Base-by-base conservation (phyloP, 2,888 invertebrate species). In the Ceramica pisi region DNA sequence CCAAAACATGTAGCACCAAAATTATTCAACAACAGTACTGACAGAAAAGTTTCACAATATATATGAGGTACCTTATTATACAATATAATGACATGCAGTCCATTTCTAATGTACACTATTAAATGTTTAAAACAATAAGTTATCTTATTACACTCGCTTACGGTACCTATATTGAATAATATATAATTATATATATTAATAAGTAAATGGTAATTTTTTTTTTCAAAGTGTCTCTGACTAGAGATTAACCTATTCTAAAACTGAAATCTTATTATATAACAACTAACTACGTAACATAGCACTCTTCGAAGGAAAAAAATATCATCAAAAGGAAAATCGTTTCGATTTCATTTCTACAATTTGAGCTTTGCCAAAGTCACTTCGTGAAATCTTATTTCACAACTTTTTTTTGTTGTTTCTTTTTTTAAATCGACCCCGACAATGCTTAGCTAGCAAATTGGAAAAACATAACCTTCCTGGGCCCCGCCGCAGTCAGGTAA, bases 1-100 rank as follows among this genome's bases (percentile, higher is more conserved):
- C 95, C 95, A 93, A 95, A 94, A 92, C 90, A 93, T 88, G 90
- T 95, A 96, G 95, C 95, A 96, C 95, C 95, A 93, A 95, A 95
- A 94, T 90, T 93, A 91, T 91, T 85, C 85, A 91, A 92, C 88
- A 90, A 88, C 66, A 84, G 93, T 93, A 93, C 90, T 89, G 94
- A 95, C 88, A 95, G 95, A 95, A 95, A 95, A 95, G 95, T 95
- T 95, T 94, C 95, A 91, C 64, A 73, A 81, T 83, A 79, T 78
- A 85, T 79, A 82, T 78, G 78, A 84, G 85, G 86, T 86, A 88
- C 85, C 84, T 75, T 85, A 86, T 81, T 75, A 82, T 79, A 84
- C 69, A 87, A 87, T 87, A 85, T 86, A 89, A 88, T 85, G 92
- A 93, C 93, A 90, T 92, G 90, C 91, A 92, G 91, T 93, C 91